These are phyloP conservation scores for Erpetoichthys calabaricus DNA, from an alignment of 2,797 vertebrate genomes.

Conservation along the genomic window DNA sequence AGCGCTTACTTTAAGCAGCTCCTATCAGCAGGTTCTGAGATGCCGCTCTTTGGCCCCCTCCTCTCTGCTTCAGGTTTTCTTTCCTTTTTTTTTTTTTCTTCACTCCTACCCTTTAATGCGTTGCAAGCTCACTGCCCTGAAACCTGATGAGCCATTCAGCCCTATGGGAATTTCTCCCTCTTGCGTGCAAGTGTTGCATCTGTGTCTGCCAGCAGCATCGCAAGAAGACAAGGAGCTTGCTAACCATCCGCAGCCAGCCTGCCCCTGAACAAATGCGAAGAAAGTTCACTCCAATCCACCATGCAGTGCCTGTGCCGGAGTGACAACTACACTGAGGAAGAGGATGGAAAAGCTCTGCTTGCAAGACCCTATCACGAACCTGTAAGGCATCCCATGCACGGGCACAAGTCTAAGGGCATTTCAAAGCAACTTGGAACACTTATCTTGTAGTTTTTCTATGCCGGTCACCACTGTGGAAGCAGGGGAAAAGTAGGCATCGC, in stretches of 20 bases:
- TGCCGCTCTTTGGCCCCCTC: neutral
- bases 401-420: no score
- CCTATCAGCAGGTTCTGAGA: slow-evolving; percentile 25
- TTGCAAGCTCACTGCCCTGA: slow-evolving; percentile 63
- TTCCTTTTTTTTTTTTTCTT: slow-evolving; percentile 1
- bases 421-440: no score
- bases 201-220: slow-evolving; percentile 45
- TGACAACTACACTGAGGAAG: no score
- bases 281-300: slow-evolving; percentile 32
- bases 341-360: no score
- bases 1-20: slow-evolving; percentile 46
- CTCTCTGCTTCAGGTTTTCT: neutral
- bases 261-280: slow-evolving; percentile 18
- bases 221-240: slow-evolving; percentile 29
- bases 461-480: no score
- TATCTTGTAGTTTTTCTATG: no score
- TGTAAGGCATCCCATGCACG: neutral
- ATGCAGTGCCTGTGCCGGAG: no score
- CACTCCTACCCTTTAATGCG: slow-evolving; percentile 36
- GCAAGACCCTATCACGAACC: neutral
- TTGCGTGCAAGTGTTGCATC: slow-evolving; percentile 55
- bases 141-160: slow-evolving; percentile 66
- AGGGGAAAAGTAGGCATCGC: no score
- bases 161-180: slow-evolving; percentile 52
- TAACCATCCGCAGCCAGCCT: slow-evolving; percentile 1